phyloP scores from a whole-genome alignment of 1,140 invertebrate genomes.

The Brachionus sp. region DNA sequence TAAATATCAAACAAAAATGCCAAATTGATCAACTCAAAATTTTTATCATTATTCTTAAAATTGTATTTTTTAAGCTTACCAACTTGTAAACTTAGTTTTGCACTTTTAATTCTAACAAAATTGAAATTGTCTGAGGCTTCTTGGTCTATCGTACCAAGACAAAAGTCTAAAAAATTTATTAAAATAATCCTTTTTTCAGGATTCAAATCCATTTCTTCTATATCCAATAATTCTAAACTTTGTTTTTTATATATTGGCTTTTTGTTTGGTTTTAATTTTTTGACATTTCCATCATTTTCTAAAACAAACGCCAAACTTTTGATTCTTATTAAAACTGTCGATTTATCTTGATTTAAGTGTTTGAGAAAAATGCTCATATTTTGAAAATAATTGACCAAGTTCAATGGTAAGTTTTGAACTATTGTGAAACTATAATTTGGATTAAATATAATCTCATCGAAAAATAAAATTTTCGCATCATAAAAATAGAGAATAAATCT shows the following conservation, averaged over 20 bases:
- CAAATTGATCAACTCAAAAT: background rate
- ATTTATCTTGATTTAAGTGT: background rate
- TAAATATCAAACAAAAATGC: background rate
- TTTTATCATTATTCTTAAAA: conserved; percentile 1
- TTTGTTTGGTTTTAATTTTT: background rate
- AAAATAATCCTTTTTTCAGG: background rate
- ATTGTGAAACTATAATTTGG: background rate
- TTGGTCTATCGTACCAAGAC: background rate
- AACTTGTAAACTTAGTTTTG: background rate
- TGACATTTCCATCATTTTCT: background rate
- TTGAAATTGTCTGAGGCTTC: background rate
- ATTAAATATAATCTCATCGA: background rate
- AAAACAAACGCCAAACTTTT: background rate
- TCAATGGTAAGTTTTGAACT: background rate
- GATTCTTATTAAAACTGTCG: background rate
- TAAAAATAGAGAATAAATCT: background rate
- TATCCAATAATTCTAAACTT: background rate
- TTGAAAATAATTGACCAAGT: background rate
- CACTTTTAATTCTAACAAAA: background rate
- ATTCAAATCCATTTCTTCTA: background rate
- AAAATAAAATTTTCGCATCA: background rate
- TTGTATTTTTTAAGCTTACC: background rate
- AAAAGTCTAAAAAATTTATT: background rate
- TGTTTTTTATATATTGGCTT: background rate
- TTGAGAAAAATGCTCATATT: background rate